A percentile compares a stretch with the other conserved stretches of the same genome.
These are phyloP conservation scores for Plagiodera versicolora DNA, from an alignment of 2,888 invertebrate genomes.

Conservation along the genomic window DNA sequence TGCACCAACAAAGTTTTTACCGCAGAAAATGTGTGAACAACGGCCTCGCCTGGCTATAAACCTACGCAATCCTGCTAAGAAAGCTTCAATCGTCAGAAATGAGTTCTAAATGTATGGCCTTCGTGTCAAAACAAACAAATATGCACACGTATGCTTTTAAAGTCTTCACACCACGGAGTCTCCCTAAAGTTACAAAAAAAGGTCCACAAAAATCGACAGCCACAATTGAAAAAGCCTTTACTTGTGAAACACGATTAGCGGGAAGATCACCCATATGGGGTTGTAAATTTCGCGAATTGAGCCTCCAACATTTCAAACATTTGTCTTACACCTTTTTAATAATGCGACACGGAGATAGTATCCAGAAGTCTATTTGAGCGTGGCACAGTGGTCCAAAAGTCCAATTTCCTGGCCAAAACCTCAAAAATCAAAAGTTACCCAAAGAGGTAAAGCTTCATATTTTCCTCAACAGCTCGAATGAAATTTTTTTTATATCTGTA, in stretches of 20 bases:
- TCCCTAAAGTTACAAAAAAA: neutral
- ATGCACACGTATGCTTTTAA: constrained; percentile 4
- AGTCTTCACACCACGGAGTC: neutral
- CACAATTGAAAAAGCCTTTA: neutral
- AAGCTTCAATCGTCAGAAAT: constrained; percentile 9
- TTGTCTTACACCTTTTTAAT: neutral
- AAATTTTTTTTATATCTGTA: too few species aligned
- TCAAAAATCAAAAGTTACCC: too few species aligned
- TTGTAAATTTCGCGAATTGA: neutral
- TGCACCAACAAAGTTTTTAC: constrained; percentile 12
- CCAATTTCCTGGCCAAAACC: too few species aligned
- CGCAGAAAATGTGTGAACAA: constrained; percentile 14
- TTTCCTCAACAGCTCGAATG: too few species aligned
- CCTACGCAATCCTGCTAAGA: constrained; percentile 12
- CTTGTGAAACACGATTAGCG: neutral
- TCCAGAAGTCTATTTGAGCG: neutral
- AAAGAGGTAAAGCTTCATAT: too few species aligned
- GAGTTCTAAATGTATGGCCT: constrained; percentile 16
- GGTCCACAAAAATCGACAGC: constrained; percentile 6
- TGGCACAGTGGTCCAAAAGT: too few species aligned
- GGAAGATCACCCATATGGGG: neutral
- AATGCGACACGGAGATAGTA: neutral
- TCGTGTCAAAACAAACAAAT: constrained; percentile 16
- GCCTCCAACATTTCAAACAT: neutral
- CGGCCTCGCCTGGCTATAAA: constrained; percentile 23